Conservation (phyloP, 2,797 vertebrate species). For the Molossus molossus region DNA sequence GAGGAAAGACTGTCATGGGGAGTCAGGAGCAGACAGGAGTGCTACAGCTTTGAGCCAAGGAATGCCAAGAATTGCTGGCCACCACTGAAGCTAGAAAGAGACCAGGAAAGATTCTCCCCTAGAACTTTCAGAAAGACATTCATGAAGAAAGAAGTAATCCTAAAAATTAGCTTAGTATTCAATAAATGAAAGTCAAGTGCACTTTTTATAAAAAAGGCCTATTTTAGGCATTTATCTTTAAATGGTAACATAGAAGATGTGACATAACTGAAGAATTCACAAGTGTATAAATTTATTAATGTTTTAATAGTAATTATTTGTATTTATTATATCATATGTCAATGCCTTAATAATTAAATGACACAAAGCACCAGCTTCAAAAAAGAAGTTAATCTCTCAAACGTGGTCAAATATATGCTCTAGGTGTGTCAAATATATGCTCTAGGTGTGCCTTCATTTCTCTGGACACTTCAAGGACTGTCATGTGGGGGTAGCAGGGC, state of each 20-base stretch:
- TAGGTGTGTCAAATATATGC: background rate
- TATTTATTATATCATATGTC: background rate
- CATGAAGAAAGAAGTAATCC: background rate
- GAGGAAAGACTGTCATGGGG: background rate
- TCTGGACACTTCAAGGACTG: background rate
- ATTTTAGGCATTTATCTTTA: conserved; percentile 27
- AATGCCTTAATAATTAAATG: background rate
- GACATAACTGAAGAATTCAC: background rate
- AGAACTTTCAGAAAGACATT: background rate
- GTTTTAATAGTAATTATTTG: background rate
- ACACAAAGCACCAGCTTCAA: background rate
- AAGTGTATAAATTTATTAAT: background rate
- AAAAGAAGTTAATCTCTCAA: background rate
- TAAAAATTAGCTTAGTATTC: background rate
- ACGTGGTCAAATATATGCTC: background rate
- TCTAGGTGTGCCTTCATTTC: background rate
- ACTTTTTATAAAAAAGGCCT: background rate
- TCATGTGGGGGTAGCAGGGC: background rate
- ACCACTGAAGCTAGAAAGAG: background rate
- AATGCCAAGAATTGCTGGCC: background rate
- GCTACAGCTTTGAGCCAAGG: background rate
- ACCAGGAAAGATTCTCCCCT: background rate
- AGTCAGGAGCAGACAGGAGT: background rate
- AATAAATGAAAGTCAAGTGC: background rate
- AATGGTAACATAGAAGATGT: background rate